A percentile compares a stretch with the other conserved stretches of the same genome.
These are phyloP conservation scores for Spisula solida DNA, from an alignment of 2,888 invertebrate genomes.

Conservation along the genomic window DNA sequence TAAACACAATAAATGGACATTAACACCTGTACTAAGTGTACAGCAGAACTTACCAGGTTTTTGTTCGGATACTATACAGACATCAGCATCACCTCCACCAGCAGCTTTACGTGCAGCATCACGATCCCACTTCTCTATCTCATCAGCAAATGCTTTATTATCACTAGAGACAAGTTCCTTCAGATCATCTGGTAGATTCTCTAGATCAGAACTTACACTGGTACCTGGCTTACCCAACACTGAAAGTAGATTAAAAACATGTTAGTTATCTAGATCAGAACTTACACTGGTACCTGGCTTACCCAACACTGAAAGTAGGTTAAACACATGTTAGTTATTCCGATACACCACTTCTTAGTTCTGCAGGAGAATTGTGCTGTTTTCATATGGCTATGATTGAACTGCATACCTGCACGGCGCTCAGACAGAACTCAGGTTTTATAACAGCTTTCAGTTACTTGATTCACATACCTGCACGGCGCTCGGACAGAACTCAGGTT, in stretches of 20 bases:
- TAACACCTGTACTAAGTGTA: neutral
- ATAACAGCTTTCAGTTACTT: too few relatives aligned
- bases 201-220: constrained; percentile 60
- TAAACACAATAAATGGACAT: neutral
- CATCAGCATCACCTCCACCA: constrained; percentile 73
- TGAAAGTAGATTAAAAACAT: constrained; percentile 1
- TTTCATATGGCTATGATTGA: too few relatives aligned
- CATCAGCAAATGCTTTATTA: constrained; percentile 85
- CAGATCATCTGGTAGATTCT: constrained; percentile 83
- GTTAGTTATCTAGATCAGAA: constrained; percentile 58
- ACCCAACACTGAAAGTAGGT: constrained; percentile 39
- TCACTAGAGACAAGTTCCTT: constrained; percentile 85
- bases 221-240: constrained; percentile 44
- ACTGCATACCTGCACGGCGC: too few relatives aligned
- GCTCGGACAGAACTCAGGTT: too few relatives aligned
- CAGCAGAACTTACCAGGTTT: constrained; percentile 62
- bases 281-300: constrained; percentile 36
- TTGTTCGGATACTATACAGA: constrained; percentile 72
- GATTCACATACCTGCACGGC: too few relatives aligned
- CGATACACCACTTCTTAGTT: too few relatives aligned
- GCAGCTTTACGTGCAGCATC: constrained; percentile 80
- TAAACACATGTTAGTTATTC: too few relatives aligned
- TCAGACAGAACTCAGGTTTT: too few relatives aligned
- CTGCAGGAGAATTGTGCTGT: too few relatives aligned
- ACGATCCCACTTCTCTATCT: constrained; percentile 87